phyloP scores from a whole-genome alignment of 2,888 invertebrate species.

The Eilema sororculum region DNA sequence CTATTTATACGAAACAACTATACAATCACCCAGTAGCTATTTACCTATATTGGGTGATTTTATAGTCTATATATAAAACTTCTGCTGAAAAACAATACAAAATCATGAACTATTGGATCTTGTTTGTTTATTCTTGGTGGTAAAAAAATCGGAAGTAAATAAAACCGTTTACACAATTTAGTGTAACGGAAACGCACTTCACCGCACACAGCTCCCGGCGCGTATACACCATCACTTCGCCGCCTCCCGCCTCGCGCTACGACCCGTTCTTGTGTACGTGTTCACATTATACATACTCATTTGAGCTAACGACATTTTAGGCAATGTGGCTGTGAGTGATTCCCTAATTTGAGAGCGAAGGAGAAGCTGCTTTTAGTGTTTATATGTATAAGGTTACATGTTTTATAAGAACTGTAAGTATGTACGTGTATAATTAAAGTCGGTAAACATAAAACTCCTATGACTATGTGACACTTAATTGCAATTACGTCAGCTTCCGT shows the following conservation, averaged over 20 bases:
- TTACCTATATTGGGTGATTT: no score
- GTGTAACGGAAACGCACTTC: slow-evolving; percentile 4
- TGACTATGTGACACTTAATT: no score
- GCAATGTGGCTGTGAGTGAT: not conserved
- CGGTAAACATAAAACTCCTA: no score
- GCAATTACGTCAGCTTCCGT: no score
- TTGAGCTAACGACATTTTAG: not conserved
- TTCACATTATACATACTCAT: not conserved
- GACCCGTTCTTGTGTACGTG: not conserved
- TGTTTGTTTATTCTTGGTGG: not conserved
- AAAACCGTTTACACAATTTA: not conserved
- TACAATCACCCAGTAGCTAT: no score
- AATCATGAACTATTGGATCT: not conserved
- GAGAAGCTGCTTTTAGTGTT: not conserved
- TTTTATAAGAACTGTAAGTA: no score
- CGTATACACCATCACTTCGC: not conserved
- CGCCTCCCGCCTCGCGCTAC: not conserved
- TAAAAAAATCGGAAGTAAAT: not conserved
- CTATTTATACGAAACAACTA: no score
- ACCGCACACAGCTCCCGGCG: not conserved
- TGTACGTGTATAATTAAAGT: no score
- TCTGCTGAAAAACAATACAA: not conserved
- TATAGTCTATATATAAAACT: not conserved
- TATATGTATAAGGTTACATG: no score
- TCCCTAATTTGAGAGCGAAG: not conserved